Percentiles rank a stretch among this genome's conserved stretches.
phyloP scores from a whole-genome alignment of 35 echinoderm and acorn worm species.

The Holothuria glaberrima region DNA sequence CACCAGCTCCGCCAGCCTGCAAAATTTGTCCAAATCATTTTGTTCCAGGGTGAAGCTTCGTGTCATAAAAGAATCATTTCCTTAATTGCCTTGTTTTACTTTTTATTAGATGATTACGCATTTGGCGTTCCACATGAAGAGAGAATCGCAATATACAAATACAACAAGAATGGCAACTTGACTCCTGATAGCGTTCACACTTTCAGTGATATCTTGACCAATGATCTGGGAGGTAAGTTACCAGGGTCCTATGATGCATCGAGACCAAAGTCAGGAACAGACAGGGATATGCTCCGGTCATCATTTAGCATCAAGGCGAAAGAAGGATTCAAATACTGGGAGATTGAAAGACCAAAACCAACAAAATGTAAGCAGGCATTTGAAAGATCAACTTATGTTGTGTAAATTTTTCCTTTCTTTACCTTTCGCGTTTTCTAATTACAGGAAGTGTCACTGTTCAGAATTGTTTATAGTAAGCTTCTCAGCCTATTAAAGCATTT shows the following conservation, averaged over 20 bases:
- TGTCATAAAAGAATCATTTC: background rate
- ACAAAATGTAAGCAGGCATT: conserved; percentile 80
- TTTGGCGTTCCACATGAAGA: conserved; percentile 64
- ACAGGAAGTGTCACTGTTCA: no score
- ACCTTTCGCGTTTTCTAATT: no score
- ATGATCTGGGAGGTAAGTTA: conserved; percentile 62
- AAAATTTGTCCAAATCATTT: no score
- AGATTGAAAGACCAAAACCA: conserved; percentile 91
- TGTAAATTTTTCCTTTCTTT: no score
- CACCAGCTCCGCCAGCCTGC: no score
- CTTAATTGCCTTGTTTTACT: background rate
- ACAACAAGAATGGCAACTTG: conserved; percentile 79
- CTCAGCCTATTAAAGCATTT: no score
- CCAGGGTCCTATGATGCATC: conserved; percentile 73
- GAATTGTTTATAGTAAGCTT: no score
- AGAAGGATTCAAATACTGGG: conserved; percentile 91
- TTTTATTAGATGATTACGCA: conserved; percentile 54
- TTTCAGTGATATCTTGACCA: conserved; percentile 67
- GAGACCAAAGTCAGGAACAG: conserved; percentile 57
- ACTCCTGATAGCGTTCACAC: conserved; percentile 51
- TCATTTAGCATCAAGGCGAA: conserved; percentile 74
- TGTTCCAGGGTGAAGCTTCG: no score
- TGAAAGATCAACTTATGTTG: background rate
- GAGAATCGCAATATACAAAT: conserved; percentile 78
- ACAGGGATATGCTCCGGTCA: conserved; percentile 40